Evolutionary conservation across 2,797 vertebrate genomes (phyloP).

Genomic region (Phoebastria nigripes): DNA sequence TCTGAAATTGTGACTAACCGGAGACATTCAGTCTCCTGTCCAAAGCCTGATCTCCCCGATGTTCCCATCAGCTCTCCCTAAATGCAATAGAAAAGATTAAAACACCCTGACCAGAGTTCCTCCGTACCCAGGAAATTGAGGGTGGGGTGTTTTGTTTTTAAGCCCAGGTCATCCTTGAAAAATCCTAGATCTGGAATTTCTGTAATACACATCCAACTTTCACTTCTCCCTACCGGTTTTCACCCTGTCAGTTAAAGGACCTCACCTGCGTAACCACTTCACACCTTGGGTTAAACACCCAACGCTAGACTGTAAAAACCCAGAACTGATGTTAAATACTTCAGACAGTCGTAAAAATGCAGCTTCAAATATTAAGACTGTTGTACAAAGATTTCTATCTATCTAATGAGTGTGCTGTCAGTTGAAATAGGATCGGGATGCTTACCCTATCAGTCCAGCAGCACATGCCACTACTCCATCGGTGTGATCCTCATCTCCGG

Average conservation of each 20-base stretch:
- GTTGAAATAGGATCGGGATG: rapidly evolving
- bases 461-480: slow-evolving; percentile 93
- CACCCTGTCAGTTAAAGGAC: neutral
- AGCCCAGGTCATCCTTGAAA: neutral
- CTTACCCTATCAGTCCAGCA: slow-evolving; percentile 92
- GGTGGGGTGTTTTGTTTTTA: neutral
- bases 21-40: rapidly evolving
- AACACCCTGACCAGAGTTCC: rapidly evolving
- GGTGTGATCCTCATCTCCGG: slow-evolving; percentile 94
- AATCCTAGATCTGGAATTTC: neutral
- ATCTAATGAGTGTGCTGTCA: rapidly evolving
- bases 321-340: neutral
- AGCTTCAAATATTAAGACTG: neutral
- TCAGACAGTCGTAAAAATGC: neutral
- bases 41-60: neutral
- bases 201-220: rapidly evolving
- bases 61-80: neutral
- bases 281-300: neutral
- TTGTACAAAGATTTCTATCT: no score
- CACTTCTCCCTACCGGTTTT: neutral
- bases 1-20: neutral
- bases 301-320: neutral
- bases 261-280: rapidly evolving
- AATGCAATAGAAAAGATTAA: rapidly evolving
- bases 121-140: rapidly evolving